These are phyloP conservation scores for Malacoraja senta DNA, from an alignment of 2,797 vertebrate genomes.

Conservation along the genomic window DNA sequence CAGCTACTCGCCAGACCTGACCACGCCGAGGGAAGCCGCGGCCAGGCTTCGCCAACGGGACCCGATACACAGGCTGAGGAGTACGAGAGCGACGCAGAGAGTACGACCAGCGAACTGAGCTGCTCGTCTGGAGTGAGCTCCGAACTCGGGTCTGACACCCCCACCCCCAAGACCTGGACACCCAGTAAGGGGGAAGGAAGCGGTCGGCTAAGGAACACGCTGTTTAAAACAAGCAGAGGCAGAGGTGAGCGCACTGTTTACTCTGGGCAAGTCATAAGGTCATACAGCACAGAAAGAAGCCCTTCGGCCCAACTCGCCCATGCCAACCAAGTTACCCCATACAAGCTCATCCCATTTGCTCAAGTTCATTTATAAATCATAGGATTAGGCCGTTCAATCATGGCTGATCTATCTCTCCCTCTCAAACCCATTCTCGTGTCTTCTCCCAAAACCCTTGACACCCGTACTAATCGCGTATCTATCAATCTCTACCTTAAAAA, in stretches of 20 bases:
- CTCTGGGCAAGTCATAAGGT: neutral
- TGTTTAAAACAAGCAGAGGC: conserved; percentile 21
- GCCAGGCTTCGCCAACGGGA: neutral
- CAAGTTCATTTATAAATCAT: too few relatives aligned
- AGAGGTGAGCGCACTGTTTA: neutral
- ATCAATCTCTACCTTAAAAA: too few relatives aligned
- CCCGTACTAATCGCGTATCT: too few relatives aligned
- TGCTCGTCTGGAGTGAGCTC: neutral
- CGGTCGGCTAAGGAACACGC: neutral
- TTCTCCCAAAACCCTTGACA: too few relatives aligned
- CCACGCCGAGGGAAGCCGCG: neutral
- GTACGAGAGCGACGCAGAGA: neutral
- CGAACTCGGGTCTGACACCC: neutral
- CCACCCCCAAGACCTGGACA: neutral
- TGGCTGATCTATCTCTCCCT: too few relatives aligned
- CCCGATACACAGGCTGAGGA: neutral
- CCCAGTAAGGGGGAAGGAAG: neutral
- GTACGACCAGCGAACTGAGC: conserved; percentile 12
- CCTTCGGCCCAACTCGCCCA: too few relatives aligned
- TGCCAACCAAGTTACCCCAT: too few relatives aligned
- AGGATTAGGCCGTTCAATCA: too few relatives aligned
- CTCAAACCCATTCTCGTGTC: too few relatives aligned
- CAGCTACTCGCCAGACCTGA: neutral
- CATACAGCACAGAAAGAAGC: too few relatives aligned
- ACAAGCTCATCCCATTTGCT: too few relatives aligned